Base-by-base conservation (phyloP, 2,113 vertebrate species). In the Myocastor coypus region DNA sequence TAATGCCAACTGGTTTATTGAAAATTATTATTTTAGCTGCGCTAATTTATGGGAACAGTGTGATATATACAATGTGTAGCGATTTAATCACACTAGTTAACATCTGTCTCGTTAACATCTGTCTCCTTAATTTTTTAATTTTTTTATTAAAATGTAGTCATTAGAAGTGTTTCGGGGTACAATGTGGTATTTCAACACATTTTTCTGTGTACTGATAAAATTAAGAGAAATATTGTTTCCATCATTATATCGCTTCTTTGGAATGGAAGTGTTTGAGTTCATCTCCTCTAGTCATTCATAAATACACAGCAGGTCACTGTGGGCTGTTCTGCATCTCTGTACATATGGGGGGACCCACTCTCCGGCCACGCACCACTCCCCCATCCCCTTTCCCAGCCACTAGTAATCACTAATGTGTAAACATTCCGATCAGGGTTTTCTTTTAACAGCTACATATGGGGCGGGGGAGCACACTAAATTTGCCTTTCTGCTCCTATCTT, bases 11-110 rank as follows among this genome's bases (percentile, higher is more conserved):
- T 78, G 19, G 63, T 16, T 52, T 83, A 50, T n/a, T 75, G 40
- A 57, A 75, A 81, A 73, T 83, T 85, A 83, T 87, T n/a, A 89
- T 73, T 84, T 89, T 77, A 89, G 59, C 78, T 61, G 24, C 57
- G 69, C 16, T 69, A 81, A 68, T 28, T 68, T 42, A 87, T n/a
- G 10, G 26, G 8, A 77, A 57, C 28, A 63, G 28, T 77, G 30
- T 77, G 46, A 19, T 80, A 46, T 20, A 64, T 83, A 64, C 13
- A 89, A 19, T 66, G 46, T 22, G 1, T 64, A 83, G 82, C n/a
- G 28, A 75, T 3, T 14, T 22, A 87, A 88, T 28, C 6, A 4
- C 17, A 28, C 16, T 80, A 82, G 50, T 87, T 81, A 86, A 78
- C 24, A 71, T 88, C 71, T 87, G 55, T 34, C 22, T 71, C 20